These are phyloP conservation scores for Notiomystis cincta DNA, from an alignment of 2,113 vertebrate species.

Conservation along the genomic window DNA sequence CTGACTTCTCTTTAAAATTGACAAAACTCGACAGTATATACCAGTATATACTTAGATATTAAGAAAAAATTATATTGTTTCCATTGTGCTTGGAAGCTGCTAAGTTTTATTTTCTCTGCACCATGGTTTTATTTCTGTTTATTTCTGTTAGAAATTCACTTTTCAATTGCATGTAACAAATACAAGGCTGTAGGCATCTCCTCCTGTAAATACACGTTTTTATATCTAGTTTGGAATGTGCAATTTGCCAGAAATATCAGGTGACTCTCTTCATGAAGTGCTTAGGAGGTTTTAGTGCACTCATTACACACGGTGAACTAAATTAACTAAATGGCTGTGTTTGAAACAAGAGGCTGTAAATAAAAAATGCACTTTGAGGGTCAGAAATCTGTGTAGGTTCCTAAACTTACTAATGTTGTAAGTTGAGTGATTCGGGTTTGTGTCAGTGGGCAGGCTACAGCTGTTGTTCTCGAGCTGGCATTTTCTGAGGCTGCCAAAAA, in stretches of 20 bases:
- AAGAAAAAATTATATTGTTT: background rate
- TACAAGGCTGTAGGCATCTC: background rate
- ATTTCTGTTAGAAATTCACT: background rate
- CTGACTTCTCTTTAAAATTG: background rate
- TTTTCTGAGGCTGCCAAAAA: slow-evolving; percentile 64
- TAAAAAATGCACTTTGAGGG: background rate
- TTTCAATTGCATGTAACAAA: background rate
- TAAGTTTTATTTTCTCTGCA: background rate
- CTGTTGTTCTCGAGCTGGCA: slow-evolving; percentile 54
- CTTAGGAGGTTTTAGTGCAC: background rate
- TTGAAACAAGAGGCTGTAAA: background rate
- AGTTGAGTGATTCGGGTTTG: slow-evolving; percentile 58
- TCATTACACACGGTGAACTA: background rate
- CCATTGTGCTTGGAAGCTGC: background rate
- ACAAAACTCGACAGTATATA: background rate
- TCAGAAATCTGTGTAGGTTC: background rate
- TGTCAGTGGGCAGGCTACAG: slow-evolving; percentile 55
- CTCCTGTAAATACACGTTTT: background rate
- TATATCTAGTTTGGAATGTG: background rate
- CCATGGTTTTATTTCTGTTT: background rate
- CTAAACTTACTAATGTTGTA: slow-evolving; percentile 4
- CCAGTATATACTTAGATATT: background rate
- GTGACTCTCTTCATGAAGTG: background rate
- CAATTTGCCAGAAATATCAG: background rate
- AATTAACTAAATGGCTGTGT: background rate